Conservation (phyloP, 2,888 invertebrate genomes). For the Ichneumon xanthorius region DNA sequence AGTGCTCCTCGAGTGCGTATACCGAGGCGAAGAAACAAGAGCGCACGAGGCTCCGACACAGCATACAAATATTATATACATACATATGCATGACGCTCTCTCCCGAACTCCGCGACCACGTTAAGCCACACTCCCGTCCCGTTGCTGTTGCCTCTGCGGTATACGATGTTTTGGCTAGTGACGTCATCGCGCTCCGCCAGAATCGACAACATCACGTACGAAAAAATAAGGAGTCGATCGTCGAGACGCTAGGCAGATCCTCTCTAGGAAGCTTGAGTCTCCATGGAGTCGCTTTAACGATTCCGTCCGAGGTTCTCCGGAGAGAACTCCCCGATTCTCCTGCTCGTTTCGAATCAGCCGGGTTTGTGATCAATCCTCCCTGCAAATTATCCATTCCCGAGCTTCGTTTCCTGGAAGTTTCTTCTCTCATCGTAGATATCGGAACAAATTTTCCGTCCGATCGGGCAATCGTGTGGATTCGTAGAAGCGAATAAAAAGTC, state of each 20-base stretch:
- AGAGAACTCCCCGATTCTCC: too few species aligned
- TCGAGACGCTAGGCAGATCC: neutral
- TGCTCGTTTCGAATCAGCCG: too few species aligned
- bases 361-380: too few species aligned
- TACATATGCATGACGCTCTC: neutral
- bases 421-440: too few species aligned
- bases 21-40: conserved; percentile 11
- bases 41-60: conserved; percentile 6
- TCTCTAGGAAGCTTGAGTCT: neutral
- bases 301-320: neutral
- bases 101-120: conserved; percentile 10
- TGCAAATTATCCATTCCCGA: too few species aligned
- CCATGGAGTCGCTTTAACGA: neutral
- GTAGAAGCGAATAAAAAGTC: too few species aligned
- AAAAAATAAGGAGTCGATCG: conserved; percentile 23
- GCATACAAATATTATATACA: too few species aligned
- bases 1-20: neutral
- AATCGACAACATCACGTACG: conserved; percentile 72
- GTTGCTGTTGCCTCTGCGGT: conserved; percentile 48
- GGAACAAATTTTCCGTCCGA: too few species aligned
- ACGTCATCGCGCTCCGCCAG: conserved; percentile 70
- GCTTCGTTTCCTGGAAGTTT: too few species aligned
- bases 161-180: conserved; percentile 73
- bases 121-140: conserved; percentile 8
- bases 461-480: too few species aligned